Evolutionary conservation across 2,797 vertebrate species (phyloP), one percentile per base, ranked within the genome.

Genomic region (Sebastes alutus): DNA sequence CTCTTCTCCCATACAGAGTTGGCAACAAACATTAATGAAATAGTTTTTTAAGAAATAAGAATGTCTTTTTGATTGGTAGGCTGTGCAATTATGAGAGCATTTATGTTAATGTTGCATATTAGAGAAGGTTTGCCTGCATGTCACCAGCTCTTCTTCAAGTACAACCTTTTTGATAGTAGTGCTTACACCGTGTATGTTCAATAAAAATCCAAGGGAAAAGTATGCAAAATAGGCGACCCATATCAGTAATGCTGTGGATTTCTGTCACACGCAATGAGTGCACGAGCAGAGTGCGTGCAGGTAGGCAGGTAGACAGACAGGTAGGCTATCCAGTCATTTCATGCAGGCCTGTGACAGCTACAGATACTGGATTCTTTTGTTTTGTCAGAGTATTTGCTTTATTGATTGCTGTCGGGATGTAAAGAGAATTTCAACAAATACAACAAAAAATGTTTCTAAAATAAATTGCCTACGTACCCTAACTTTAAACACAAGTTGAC

Each of bases 281-380:
- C 42, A 46, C 16, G 16, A 46, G 16, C 42, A 18, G 42, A 46
- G 42, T 20, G 46, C 0, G 7, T 0, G 18, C 0, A 20, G 46
- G 7, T 49, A 49, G 46, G 46, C 0, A 49, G 46, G 18, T 49
- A 20, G 16, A 49, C 42, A 18, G 42, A 46, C 46, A 49, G 46
- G 2, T 49, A 20, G 7, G 16, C 46, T 20, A 46, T 46, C 42
- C 42, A 46, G 14, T 46, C 14, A 16, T 46, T 46, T 46, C 42
- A 46, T 46, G 16, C 42, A 46, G 42, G 14, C 16, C 42, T 18
- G 42, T 16, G 14, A 20, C 46, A 49, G 46, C 46, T 18, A 49
- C 46, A 20, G 46, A 49, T 20, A 49, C 18, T 49, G 46, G 16
- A 20, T 49, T 49, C 0, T 49, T 49, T 49, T 46, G 16, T 46